These are phyloP conservation scores for Penaeus vannamei DNA, from an alignment of 1,140 invertebrate species.

Conservation along the genomic window DNA sequence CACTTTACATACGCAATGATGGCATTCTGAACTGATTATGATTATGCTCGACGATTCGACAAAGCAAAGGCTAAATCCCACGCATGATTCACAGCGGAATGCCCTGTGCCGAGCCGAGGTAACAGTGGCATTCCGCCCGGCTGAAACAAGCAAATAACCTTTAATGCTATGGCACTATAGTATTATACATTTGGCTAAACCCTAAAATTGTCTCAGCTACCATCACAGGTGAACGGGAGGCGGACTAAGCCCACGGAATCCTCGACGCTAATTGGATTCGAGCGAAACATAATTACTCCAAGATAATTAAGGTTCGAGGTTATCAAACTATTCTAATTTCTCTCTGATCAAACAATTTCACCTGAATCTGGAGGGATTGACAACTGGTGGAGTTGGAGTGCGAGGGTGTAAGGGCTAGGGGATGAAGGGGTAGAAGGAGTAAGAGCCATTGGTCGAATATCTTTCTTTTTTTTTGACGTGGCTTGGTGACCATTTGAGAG, in stretches of 20 bases:
- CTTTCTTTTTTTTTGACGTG: neutral
- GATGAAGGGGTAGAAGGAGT: neutral
- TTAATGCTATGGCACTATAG: too few species aligned
- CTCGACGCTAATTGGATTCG: conserved; percentile 50
- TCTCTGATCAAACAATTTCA: conserved; percentile 57
- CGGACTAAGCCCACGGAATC: conserved; percentile 51
- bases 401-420: neutral
- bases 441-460: neutral
- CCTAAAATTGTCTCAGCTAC: neutral
- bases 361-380: conserved; percentile 51
- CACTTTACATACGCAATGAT: too few species aligned
- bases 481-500: too few species aligned
- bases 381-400: conserved; percentile 21
- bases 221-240: conserved; percentile 49
- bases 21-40: too few species aligned
- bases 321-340: conserved; percentile 60
- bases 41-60: too few species aligned
- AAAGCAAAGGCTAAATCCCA: too few species aligned
- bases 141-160: too few species aligned
- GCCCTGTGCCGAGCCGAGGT: too few species aligned
- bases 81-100: too few species aligned
- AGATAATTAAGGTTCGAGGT: conserved; percentile 53
- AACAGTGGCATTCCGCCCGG: too few species aligned
- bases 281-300: conserved; percentile 53
- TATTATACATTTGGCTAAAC: too few species aligned